Evolutionary conservation across 2,888 invertebrate genomes (phyloP).

Genomic region (Patella depressa): DNA sequence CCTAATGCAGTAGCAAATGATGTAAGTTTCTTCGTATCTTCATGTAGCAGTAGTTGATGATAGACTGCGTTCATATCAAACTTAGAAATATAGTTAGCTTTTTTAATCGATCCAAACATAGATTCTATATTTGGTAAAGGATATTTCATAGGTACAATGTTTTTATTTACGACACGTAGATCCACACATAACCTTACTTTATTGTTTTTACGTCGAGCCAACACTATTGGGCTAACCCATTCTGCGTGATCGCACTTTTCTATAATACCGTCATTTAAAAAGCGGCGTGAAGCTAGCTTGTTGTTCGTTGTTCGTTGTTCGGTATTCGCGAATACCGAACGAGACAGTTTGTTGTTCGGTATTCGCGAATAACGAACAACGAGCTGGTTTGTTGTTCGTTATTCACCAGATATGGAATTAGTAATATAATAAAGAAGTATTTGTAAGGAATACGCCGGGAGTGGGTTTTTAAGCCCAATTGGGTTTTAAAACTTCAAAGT

Average conservation of each 20-base stretch:
- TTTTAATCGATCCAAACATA: not conserved
- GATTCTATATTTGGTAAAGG: not conserved
- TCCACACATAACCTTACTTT: not conserved
- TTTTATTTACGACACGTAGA: not conserved
- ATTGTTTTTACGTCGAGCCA: not conserved
- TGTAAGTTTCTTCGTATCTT: not conserved
- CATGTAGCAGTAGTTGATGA: not conserved
- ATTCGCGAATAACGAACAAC: no score
- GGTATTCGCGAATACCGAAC: no score
- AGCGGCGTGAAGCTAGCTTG: no score
- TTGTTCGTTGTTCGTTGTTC: no score
- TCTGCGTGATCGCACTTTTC: not conserved
- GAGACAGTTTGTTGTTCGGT: no score
- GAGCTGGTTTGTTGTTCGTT: no score
- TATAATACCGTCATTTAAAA: not conserved
- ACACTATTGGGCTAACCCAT: not conserved
- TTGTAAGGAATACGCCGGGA: no score
- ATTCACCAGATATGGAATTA: no score
- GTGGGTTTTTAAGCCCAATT: no score
- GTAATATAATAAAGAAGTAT: no score
- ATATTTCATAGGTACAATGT: conserved; percentile 3
- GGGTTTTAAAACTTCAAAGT: no score
- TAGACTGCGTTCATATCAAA: not conserved
- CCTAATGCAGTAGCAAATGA: not conserved
- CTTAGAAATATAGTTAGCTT: not conserved